Conservation (phyloP, 2,888 invertebrate genomes). For the Tortricodes alternella region DNA sequence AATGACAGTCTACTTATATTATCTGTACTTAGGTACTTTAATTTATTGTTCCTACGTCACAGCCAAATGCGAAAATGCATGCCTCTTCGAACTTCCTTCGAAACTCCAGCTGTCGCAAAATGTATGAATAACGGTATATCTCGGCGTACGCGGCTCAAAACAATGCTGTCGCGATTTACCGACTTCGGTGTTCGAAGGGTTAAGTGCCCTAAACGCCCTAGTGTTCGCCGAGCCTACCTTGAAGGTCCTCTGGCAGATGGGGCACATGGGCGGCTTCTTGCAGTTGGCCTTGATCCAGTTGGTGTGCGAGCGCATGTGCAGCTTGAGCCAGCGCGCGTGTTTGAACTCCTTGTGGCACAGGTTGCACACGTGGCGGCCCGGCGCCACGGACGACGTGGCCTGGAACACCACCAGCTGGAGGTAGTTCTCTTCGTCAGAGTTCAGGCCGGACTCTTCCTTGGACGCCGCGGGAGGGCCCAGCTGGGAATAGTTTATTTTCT, state of each 20-base stretch:
- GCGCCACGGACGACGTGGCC: conserved; percentile 79
- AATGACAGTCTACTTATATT: too few relatives aligned
- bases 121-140: too few relatives aligned
- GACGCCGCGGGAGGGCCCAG: conserved; percentile 22
- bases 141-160: too few relatives aligned
- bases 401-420: conserved; percentile 74
- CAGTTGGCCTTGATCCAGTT: conserved; percentile 86
- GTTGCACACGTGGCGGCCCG: conserved; percentile 84
- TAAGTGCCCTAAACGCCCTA: background rate
- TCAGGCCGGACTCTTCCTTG: conserved; percentile 59
- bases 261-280: conserved; percentile 85
- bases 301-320: conserved; percentile 84
- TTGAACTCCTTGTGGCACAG: conserved; percentile 85
- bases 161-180: too few relatives aligned
- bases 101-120: too few relatives aligned
- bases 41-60: too few relatives aligned
- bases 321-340: conserved; percentile 83
- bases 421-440: conserved; percentile 74
- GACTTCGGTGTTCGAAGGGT: too few relatives aligned
- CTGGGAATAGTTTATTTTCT: background rate
- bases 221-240: conserved; percentile 57
- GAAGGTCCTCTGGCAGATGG: conserved; percentile 83
- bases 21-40: too few relatives aligned
- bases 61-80: too few relatives aligned
- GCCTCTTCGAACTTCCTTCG: too few relatives aligned